Evolutionary conservation across 2,888 invertebrate species (phyloP), one percentile per base, ranked within the genome.

Genomic region (Sisyra nigra): DNA sequence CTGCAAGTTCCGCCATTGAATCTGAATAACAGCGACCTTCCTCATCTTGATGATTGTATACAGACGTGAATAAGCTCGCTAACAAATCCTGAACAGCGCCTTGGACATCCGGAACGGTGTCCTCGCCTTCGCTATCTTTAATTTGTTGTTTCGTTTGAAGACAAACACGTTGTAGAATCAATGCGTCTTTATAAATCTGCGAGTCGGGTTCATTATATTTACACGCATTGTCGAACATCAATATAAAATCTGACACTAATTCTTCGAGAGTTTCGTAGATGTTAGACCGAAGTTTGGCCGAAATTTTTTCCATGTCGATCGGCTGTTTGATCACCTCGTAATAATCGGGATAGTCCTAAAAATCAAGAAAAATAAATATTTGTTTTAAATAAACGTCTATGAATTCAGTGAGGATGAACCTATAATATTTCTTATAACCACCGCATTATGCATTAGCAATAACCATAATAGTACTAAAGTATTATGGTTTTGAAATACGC

Each of bases 201-300:
- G 94, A 94, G 57, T 94, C 94, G 0, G 96, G 94, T 57, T 96
- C 96, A 59, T 96, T 96, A 57, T 91, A 96, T 58, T 89, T 92
- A 68, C 92, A 94, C 1, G 96, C 94, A 59, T 96, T 96, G 54
- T 91, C 91, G 53, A 93, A 85, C 91, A 96, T 93, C 40, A 91
- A 65, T 52, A 86, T 74, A 52, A 96, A 82, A 63, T 96, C 96
- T 0, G 81, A 74, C 0, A 87, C 83, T 41, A 96, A 62, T 48
- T 93, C 92, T 50, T 92, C 92, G 17, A 94, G 69, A 14, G 73
- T 76, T 40, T 79, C 80, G 57, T 94, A 96, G 0, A 64, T 64
- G 45, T 70, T 73, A 47, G 75, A 76, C 60, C 86, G 87, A 24
- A 89, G 63, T 55, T 88, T 88, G 44, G 84, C 83, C 0, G 86